Evolutionary conservation across 1,140 invertebrate species (phyloP).

Genomic region (Nephila pilipes): DNA sequence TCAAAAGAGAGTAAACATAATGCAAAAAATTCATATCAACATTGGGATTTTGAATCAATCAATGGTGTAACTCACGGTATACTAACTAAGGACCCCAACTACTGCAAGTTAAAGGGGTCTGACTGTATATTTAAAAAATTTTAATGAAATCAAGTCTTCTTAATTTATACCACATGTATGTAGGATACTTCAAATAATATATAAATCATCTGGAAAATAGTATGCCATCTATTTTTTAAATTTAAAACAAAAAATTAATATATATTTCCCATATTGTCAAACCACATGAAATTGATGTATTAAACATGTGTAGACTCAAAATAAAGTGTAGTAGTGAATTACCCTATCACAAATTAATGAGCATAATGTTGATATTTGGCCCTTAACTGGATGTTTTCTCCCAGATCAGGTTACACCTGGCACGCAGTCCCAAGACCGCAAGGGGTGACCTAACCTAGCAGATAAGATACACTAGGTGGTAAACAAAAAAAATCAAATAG

Average conservation of each 20-base stretch:
- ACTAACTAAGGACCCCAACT: too few species aligned
- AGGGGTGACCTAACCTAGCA: conserved; percentile 71
- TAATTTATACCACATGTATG: too few species aligned
- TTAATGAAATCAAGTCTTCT: too few species aligned
- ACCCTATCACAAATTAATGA: conserved; percentile 66
- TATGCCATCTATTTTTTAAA: not conserved
- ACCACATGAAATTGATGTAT: not conserved
- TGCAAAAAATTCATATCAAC: too few species aligned
- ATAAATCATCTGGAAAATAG: too few species aligned
- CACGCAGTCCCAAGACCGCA: conserved; percentile 52
- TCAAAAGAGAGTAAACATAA: too few species aligned
- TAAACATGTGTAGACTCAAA: not conserved
- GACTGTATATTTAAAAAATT: too few species aligned
- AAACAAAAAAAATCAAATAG: conserved; percentile 59
- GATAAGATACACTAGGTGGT: conserved; percentile 70
- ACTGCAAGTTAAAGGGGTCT: too few species aligned
- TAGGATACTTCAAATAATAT: too few species aligned
- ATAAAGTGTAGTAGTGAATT: conserved; percentile 44
- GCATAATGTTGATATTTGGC: conserved; percentile 40
- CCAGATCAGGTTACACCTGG: conserved; percentile 70
- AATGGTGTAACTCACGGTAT: too few species aligned
- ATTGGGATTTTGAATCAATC: too few species aligned
- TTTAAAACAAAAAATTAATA: not conserved
- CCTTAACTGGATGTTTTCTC: conserved; percentile 66
- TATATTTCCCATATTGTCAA: too few species aligned